phyloP scores from a whole-genome alignment of 2,797 vertebrate species.

The Falco berigora region DNA sequence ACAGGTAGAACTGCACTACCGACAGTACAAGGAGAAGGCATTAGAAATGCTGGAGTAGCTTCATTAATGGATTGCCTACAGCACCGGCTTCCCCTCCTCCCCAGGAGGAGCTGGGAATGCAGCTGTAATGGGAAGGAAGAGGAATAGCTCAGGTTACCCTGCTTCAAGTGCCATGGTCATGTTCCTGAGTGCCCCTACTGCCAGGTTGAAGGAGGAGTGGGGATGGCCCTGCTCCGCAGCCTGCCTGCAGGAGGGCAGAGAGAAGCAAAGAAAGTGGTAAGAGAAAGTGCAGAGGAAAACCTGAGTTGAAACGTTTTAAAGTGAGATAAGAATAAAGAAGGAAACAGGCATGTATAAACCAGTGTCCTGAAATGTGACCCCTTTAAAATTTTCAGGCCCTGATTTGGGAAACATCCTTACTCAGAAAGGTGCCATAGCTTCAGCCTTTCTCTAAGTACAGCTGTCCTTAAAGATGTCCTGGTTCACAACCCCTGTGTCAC shows the following conservation, averaged over 20 bases:
- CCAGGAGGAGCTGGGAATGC: neutral
- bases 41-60: neutral
- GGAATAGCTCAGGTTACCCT: constrained; percentile 20
- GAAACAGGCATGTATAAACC: neutral
- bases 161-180: neutral
- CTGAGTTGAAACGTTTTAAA: neutral
- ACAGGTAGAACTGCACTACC: neutral
- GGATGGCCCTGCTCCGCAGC: constrained; percentile 51
- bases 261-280: neutral
- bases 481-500: neutral
- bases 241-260: constrained; percentile 1
- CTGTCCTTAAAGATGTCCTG: neutral
- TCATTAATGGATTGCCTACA: neutral
- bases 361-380: neutral
- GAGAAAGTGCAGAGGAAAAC: neutral
- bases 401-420: neutral
- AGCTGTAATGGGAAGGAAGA: neutral
- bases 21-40: neutral
- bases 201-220: constrained; percentile 60
- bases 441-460: neutral
- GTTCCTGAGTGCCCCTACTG: constrained; percentile 42
- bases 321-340: neutral
- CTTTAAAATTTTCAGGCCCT: neutral
- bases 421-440: neutral
- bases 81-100: fast-evolving